phyloP scores from a whole-genome alignment of 2,797 vertebrate genomes.

The Tachyglossus aculeatus region DNA sequence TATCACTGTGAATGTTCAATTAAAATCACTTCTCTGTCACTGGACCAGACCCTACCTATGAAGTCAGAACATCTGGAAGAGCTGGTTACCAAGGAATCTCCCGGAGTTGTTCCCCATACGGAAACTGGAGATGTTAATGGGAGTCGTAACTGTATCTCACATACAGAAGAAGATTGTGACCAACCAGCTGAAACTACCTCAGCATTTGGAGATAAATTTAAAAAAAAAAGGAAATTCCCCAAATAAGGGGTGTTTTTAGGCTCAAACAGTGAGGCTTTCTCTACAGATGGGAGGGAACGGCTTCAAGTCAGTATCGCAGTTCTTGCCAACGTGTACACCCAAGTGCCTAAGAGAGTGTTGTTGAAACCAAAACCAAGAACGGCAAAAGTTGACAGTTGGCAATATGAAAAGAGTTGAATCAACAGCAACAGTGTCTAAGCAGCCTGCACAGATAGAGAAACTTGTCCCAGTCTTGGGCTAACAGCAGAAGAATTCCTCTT shows the following conservation, averaged over 20 bases:
- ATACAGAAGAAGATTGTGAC: neutral
- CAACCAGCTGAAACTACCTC: constrained; percentile 46
- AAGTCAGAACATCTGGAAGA: neutral
- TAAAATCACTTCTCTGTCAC: constrained; percentile 4
- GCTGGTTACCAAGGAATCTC: neutral
- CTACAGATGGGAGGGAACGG: constrained; percentile 39
- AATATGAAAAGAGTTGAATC: constrained; percentile 52
- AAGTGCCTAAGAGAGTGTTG: constrained; percentile 25
- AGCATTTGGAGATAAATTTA: constrained; percentile 11
- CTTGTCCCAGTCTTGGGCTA: neutral
- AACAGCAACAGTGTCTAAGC: constrained; percentile 44
- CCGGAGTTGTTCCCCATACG: neutral
- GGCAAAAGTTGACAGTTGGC: constrained; percentile 56
- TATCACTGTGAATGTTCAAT: constrained; percentile 55
- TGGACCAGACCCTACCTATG: constrained; percentile 7
- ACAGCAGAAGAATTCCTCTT: neutral
- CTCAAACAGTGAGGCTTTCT: constrained; percentile 31
- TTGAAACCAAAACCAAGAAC: constrained; percentile 36
- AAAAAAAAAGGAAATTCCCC: constrained; percentile 12
- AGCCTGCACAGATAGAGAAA: constrained; percentile 33
- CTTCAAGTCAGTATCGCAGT: constrained; percentile 40
- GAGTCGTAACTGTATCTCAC: neutral
- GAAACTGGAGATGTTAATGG: neutral
- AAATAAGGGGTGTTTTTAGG: constrained; percentile 35
- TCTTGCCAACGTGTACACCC: constrained; percentile 58